phyloP scores from a whole-genome alignment of 2,888 invertebrate genomes.

The Ligdia adustata region DNA sequence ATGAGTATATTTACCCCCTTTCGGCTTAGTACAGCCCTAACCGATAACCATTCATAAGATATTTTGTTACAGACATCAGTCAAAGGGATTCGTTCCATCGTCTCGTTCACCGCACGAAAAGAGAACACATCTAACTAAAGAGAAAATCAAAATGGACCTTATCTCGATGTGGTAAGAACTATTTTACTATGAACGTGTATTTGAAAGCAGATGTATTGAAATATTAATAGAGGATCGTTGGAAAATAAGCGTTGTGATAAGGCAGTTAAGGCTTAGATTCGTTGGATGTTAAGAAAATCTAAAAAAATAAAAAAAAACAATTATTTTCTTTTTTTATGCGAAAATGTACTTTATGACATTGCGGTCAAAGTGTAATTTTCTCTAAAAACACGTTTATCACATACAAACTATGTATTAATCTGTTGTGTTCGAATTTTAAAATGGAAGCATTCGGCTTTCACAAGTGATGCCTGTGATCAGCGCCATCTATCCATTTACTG shows the following conservation, averaged over 20 bases:
- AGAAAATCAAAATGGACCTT: slow-evolving; percentile 5
- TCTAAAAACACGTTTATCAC: too few species aligned
- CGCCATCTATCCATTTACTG: too few species aligned
- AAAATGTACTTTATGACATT: not conserved
- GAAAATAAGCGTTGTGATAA: slow-evolving; percentile 6
- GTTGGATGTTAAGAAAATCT: slow-evolving; percentile 9
- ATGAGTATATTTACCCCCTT: too few species aligned
- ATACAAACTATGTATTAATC: too few species aligned
- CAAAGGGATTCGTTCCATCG: slow-evolving; percentile 93
- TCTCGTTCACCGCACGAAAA: slow-evolving; percentile 90
- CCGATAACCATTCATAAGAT: too few species aligned
- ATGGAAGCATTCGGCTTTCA: too few species aligned
- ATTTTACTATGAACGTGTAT: not conserved
- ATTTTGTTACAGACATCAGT: slow-evolving; percentile 90
- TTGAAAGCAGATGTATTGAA: too few species aligned
- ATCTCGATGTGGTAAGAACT: slow-evolving; percentile 23
- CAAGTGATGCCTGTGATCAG: too few species aligned
- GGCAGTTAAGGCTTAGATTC: slow-evolving; percentile 2
- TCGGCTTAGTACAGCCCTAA: too few species aligned
- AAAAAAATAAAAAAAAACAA: too few species aligned
- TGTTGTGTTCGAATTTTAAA: too few species aligned
- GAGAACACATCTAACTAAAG: slow-evolving; percentile 68
- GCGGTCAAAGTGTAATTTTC: not conserved
- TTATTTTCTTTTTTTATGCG: not conserved
- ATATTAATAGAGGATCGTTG: not conserved